Base-by-base conservation (phyloP, 2,113 vertebrate genomes). In the Rattus rattus region DNA sequence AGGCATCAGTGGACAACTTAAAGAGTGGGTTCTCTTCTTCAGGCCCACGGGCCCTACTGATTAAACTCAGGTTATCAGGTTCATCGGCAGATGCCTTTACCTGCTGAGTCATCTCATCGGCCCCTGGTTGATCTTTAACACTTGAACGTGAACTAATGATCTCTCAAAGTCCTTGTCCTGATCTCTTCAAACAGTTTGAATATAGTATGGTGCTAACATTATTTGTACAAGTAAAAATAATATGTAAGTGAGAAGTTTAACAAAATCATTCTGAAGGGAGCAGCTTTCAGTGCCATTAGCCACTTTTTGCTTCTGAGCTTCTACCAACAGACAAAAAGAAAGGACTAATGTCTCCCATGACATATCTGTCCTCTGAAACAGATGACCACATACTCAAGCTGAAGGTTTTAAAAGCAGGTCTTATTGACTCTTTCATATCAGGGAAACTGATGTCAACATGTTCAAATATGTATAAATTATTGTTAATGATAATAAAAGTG, bases 401-500 rank as follows among this genome's bases (percentile, higher is more conserved):
- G 28, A 61, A 70, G n/a, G 24, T 67, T 72, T 56, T 90, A 80
- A 92, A 94, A 94, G 56, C 49, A 94, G 33, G 6, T 47, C 7
- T 39, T 70, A 88, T 26, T 88, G 56, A 94, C 39, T 17, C 54
- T 94, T 93, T 94, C 2, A 90, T 69, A 52, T 63, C 6, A 81
- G 87, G 36, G 33, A 94, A 90, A 76, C 36, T 80, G 47, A 88
- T 92, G 75, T 61, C 24, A 92, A 30, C 4, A 73, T 94, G 7
- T 22, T 81, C 52, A 85, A 70, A 77, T 72, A 90, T 94, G 92
- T 90, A 79, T n/a, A 94, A 92, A 88, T 88, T 61, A 2, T 72
- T 73, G 69, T 92, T 92, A 90, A 87, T 96, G 88, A 85, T 63
- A 94, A 11, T 84, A 72, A 92, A 96, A 95, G 75, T 91, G 9